Percentiles rank a stretch among this genome's conserved stretches.
phyloP scores from a whole-genome alignment of 2,113 vertebrate genomes.

The Phocoena phocoena region DNA sequence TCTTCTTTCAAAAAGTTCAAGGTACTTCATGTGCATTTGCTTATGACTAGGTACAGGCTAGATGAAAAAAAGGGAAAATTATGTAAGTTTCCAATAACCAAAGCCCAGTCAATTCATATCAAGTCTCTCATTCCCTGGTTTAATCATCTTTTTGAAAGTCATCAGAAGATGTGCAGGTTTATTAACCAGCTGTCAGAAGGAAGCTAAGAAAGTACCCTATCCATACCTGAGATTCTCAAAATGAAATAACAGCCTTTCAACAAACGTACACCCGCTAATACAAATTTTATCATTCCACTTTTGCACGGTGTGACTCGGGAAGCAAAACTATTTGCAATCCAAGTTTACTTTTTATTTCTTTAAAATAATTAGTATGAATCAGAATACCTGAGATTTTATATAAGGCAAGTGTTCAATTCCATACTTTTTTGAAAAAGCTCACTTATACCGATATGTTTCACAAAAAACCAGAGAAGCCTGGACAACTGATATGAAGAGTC shows the following conservation, averaged over 20 bases:
- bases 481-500: not conserved
- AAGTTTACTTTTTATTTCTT: constrained; percentile 9
- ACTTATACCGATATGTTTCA: not conserved
- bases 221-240: not conserved
- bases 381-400: constrained; percentile 9
- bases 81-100: not conserved
- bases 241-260: not conserved
- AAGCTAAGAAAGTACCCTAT: not conserved
- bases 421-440: not conserved
- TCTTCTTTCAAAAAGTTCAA: constrained; percentile 23
- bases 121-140: not conserved
- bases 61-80: not conserved
- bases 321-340: not conserved
- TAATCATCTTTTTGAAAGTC: not conserved
- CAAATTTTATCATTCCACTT: not conserved
- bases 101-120: not conserved
- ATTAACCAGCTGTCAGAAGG: constrained; percentile 9
- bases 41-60: not conserved
- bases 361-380: constrained; percentile 14
- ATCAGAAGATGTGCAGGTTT: not conserved
- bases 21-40: not conserved
- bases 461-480: constrained; percentile 44
- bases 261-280: not conserved
- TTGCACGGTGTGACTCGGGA: not conserved
- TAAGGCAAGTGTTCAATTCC: not conserved